A percentile compares a stretch with the other conserved stretches of the same genome.
These are phyloP conservation scores for Allolobophora icterica DNA, from an alignment of 2,888 invertebrate species.

Conservation along the genomic window DNA sequence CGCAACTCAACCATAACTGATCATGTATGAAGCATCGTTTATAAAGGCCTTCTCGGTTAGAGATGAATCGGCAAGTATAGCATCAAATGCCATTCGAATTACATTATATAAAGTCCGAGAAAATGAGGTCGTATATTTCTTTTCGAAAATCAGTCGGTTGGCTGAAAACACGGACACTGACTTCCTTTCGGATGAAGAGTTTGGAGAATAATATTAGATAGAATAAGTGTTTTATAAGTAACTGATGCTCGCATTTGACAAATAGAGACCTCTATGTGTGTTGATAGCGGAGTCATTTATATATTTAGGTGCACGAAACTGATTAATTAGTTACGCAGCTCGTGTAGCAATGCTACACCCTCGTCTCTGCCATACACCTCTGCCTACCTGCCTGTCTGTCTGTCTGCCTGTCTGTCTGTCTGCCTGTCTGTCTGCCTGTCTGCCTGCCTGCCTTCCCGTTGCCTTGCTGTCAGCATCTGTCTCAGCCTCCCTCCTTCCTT, in stretches of 20 bases:
- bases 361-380: neutral
- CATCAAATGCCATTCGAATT: neutral
- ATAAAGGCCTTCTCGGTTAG: neutral
- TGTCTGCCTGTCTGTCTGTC: neutral
- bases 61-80: neutral
- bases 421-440: neutral
- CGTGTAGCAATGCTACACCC: neutral
- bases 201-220: too few species aligned
- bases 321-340: neutral
- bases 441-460: neutral
- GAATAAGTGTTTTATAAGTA: neutral
- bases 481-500: too few species aligned
- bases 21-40: neutral
- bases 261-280: neutral
- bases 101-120: too few species aligned
- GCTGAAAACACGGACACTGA: too few species aligned
- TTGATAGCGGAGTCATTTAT: too few species aligned
- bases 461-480: neutral
- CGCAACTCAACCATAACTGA: neutral
- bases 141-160: too few species aligned
- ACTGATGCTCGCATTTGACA: neutral
- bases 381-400: neutral
- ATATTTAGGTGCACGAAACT: neutral
- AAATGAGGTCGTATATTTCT: too few species aligned
- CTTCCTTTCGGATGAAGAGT: too few species aligned